Percentiles rank a stretch among this genome's conserved stretches.
phyloP scores from a whole-genome alignment of 1,140 invertebrate species.

The Platyscapa corneri region DNA sequence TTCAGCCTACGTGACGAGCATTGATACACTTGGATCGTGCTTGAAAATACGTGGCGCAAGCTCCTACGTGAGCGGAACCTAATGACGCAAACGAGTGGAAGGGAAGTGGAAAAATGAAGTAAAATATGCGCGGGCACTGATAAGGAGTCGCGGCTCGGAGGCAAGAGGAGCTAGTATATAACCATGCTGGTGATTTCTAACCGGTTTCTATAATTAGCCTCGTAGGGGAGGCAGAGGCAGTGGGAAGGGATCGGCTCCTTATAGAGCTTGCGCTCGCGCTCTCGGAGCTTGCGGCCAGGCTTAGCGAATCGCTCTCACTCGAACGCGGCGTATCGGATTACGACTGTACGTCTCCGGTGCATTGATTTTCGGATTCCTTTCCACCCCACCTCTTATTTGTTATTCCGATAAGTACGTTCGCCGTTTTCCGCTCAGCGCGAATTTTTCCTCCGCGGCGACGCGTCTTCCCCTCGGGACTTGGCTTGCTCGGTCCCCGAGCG shows the following conservation, averaged over 20 bases:
- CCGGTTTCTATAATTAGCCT: conserved; percentile 70
- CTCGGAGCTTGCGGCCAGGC: conserved; percentile 58
- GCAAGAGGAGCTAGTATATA: too few relatives aligned
- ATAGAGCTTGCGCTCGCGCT: conserved; percentile 69
- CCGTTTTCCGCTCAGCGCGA: not conserved
- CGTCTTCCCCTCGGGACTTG: not conserved
- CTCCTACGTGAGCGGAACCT: not conserved
- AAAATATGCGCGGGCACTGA: not conserved
- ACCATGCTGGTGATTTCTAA: conserved; percentile 47
- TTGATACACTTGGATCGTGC: too few relatives aligned
- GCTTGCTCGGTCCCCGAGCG: not conserved
- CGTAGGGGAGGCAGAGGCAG: conserved; percentile 57
- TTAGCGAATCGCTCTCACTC: conserved; percentile 26
- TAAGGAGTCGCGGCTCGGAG: not conserved
- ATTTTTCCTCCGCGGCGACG: not conserved
- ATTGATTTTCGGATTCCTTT: conserved; percentile 22
- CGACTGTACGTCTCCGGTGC: conserved; percentile 38
- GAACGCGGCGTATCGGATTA: conserved; percentile 67
- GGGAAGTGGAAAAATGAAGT: not conserved
- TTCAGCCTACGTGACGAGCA: too few relatives aligned
- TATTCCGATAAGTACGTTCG: not conserved
- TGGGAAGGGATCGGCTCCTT: conserved; percentile 71
- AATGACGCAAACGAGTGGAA: not conserved
- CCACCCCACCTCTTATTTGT: not conserved
- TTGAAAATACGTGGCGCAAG: not conserved